Base-by-base conservation (phyloP, 2,797 vertebrate genomes). In the Pangasius djambal region DNA sequence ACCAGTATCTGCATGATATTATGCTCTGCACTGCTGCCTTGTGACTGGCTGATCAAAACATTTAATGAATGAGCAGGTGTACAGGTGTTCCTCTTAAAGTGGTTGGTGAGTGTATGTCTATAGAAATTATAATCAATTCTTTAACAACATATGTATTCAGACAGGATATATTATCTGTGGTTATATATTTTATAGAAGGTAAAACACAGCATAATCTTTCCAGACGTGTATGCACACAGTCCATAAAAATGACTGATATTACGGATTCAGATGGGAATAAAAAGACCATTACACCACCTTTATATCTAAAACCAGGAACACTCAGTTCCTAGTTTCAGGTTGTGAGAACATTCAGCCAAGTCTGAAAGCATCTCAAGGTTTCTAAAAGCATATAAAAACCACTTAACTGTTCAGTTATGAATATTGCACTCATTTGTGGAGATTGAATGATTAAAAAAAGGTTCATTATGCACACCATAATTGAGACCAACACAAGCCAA, bases 401-500 rank as follows among this genome's bases (percentile, higher is more conserved):
- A 70, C 48, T 69, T 70, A 85, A 85, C 65, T 55, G 48, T 37
- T 55, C 31, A 1, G n/a, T 85, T 72, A 85, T 85, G 83, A 85
- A 72, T 57, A 70, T 85, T 20, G 50, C 83, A 55, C 65, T 85
- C 65, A 85, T 85, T 55, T 85, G 65, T 85, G 59, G 52, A 74
- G 52, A 72, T 18, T 15, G 88, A 86, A 72, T 75, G 78, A 89
- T 82, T 81, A 74, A 88, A 88, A 87, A 87, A 79, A 34, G 44
- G 52, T 67, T 65, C 86, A 81, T 78, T 87, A 48, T 89, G 89
- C 83, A 81, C 89, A 82, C 77, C 86, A 83, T 86, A 89, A 91
- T 63, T 79, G 88, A 83, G 65, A 91, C 89, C 85, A 86, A 74
- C 67, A 70, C 34, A 85, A 87, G 72, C 72, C 70, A 92, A 89